Evolutionary conservation across 2,797 vertebrate genomes (phyloP).

Genomic region (Oreortyx pictus): DNA sequence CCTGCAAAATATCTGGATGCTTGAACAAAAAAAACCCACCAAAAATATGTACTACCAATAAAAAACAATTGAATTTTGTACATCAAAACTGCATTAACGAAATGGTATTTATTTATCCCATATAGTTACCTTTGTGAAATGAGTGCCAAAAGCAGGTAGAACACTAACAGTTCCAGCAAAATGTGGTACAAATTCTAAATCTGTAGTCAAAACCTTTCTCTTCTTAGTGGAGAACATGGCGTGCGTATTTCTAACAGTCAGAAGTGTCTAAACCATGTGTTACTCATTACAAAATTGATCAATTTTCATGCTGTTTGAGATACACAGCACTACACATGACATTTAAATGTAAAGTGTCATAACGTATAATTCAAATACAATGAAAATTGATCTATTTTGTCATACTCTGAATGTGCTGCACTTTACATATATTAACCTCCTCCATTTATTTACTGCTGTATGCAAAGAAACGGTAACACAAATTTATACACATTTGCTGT

Average conservation of each 20-base stretch:
- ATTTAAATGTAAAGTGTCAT: not conserved
- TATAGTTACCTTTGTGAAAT: not conserved
- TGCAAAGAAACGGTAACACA: not conserved
- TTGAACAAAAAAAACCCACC: not conserved
- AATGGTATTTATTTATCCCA: not conserved
- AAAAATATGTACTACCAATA: not conserved
- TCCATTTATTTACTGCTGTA: not conserved
- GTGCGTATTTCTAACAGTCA: not conserved
- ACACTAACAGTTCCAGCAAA: not conserved
- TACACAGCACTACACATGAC: not conserved
- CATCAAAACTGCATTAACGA: not conserved
- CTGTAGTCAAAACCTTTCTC: not conserved
- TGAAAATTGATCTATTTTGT: not conserved
- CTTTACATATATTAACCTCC: not conserved
- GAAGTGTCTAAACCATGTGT: not conserved
- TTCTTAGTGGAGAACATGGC: not conserved
- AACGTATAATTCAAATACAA: not conserved
- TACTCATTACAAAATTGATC: constrained; percentile 33
- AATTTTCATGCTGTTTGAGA: constrained; percentile 4
- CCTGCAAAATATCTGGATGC: not conserved
- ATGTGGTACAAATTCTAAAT: not conserved
- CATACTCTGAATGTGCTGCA: not conserved
- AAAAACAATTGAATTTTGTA: not conserved
- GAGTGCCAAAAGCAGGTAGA: not conserved
- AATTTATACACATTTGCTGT: not conserved